Evolutionary conservation across 2,113 vertebrate genomes (phyloP), one percentile per base, ranked within the genome.

Genomic region (Cavia aperea): DNA sequence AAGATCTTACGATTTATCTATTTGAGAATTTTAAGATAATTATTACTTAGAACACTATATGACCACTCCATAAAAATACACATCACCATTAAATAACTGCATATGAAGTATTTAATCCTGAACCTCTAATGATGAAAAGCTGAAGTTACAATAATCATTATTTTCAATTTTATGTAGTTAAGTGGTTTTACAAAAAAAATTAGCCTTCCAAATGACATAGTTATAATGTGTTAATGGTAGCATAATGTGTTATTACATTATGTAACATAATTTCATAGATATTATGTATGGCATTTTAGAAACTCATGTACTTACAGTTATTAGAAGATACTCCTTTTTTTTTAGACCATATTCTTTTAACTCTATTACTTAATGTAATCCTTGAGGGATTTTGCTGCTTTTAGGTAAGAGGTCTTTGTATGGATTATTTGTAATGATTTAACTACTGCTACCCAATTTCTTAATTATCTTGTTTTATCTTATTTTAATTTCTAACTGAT

Each of bases 91-190:
- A 98, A 98, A 97, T 98, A 98, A 97, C 97, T 96, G 93, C 95
- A 96, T 97, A 97, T 97, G 97, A 95, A 96, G 96, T 97, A 97
- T 98, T 97, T 98, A 98, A 98, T 97, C 97, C 95, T 97, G 97
- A 98, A 97, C 97, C 97, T 96, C 95, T 97, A 96, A 96, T 97
- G 97, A 97, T 96, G 94, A 98, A 98, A 97, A 97, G 97, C 97
- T 96, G 96, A 97, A 97, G 97, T 97, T 98, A 97, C 96, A 98
- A 98, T 97, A 98, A 98, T 98, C 97, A 98, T 98, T 98, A 98
- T 97, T 98, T 98, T 97, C 97, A 97, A 97, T 97, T 98, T 98
- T 98, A 98, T 98, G 97, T 97, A 98, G 97, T 97, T 98, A 98
- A 98, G 97, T 98, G 97, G 97, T 98, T 97, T 98, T 97, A 98